phyloP scores from a whole-genome alignment of 2,888 invertebrate genomes.

The Ectropis crepuscularia region DNA sequence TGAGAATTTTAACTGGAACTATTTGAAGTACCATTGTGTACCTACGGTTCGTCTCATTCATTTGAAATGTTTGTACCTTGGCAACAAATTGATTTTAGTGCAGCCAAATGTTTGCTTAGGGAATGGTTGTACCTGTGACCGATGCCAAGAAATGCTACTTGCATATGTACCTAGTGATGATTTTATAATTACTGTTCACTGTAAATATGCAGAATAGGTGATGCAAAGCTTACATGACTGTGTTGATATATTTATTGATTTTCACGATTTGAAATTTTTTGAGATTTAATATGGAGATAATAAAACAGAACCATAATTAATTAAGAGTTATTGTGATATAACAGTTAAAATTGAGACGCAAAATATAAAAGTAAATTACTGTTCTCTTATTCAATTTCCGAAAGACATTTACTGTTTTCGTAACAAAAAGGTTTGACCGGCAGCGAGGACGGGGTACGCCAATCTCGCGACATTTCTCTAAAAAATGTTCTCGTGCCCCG shows the following conservation, averaged over 20 bases:
- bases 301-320: no score
- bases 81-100: constrained; percentile 25
- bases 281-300: no score
- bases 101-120: constrained; percentile 25
- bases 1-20: constrained; percentile 9
- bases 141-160: constrained; percentile 24
- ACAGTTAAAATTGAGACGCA: neutral
- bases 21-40: constrained; percentile 11
- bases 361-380: constrained; percentile 4
- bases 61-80: constrained; percentile 23
- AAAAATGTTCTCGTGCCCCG: constrained; percentile 15
- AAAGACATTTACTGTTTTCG: neutral
- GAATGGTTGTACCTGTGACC: constrained; percentile 13
- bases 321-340: no score
- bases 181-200: no score
- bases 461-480: constrained; percentile 5
- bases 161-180: neutral
- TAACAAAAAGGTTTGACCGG: constrained; percentile 2
- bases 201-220: no score
- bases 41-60: neutral
- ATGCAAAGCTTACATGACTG: no score
- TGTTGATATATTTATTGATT: no score
- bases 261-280: no score
- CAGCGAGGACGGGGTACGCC: constrained; percentile 1
- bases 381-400: neutral